Evolutionary conservation across 2,888 invertebrate species (phyloP).

Genomic region (Siphlonurus alternatus): DNA sequence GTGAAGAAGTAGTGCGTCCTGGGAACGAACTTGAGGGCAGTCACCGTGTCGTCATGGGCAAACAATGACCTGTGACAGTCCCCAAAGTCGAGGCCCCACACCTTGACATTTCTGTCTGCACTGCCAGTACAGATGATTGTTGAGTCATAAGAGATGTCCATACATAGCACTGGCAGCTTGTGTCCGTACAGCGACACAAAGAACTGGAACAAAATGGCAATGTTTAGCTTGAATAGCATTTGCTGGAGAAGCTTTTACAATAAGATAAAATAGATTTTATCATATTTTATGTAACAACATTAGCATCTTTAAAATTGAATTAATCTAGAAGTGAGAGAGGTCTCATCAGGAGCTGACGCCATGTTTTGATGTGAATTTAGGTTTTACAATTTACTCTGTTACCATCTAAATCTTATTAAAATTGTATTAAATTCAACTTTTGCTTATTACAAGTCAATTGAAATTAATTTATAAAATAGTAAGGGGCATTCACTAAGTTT

Average conservation of each 20-base stretch:
- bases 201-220: too few relatives aligned
- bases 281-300: background rate
- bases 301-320: slow-evolving; percentile 3
- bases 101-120: slow-evolving; percentile 86
- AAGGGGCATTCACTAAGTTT: too few relatives aligned
- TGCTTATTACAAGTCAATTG: too few relatives aligned
- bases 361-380: too few relatives aligned
- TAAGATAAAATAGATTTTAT: slow-evolving; percentile 10
- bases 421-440: too few relatives aligned
- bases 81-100: slow-evolving; percentile 99
- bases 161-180: slow-evolving; percentile 78
- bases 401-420: too few relatives aligned
- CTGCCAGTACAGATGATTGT: slow-evolving; percentile 84
- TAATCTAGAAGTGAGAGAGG: too few relatives aligned
- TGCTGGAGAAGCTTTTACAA: too few relatives aligned
- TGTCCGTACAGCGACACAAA: slow-evolving; percentile 92
- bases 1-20: slow-evolving; percentile 88
- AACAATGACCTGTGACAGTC: slow-evolving; percentile 91
- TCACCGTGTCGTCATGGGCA: slow-evolving; percentile 92
- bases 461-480: too few relatives aligned
- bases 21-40: slow-evolving; percentile 73
- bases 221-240: too few relatives aligned
- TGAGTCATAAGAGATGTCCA: slow-evolving; percentile 85
- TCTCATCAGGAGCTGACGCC: too few relatives aligned
- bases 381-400: too few relatives aligned